Base-by-base conservation (phyloP, 1,140 invertebrate species). In the Bicyclus anynana region DNA sequence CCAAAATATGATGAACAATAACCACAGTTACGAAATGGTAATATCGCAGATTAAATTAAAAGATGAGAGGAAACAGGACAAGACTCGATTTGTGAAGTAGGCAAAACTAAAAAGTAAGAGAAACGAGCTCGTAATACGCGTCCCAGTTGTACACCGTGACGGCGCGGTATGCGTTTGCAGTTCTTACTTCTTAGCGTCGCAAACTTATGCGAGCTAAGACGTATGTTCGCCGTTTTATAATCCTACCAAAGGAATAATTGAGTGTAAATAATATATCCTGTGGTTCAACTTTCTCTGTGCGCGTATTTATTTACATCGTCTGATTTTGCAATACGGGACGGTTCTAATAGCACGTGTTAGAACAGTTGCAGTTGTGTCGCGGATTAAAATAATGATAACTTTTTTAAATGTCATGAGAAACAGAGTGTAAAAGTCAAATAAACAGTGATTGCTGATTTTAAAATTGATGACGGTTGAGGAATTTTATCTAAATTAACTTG, bases 131-230 rank as follows among this genome's bases (percentile, higher is more conserved):
- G 40, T 18, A 44, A 12, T 46, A 63, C 49, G 52, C 62, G 74
- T 60, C 74, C 76, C 57, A 74, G 69, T 74, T 80, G 71, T 68
- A 67, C 52, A 37, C 62, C 68, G 71, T 76, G 76, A 77, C 80
- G 75, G 57, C 57, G 54, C 51, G 56, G 26, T 46, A 2, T 2
- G 23, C 23, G 23, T 23, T 2, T 7, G 23, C 23, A 2, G 50
- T 23, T 49, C 53, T n/a, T n/a, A 35, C 50, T 59, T 53, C 64
- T 73, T 73, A 74, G 72, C 65, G 68, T 42, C 61, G 60, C 62
- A 59, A 46, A 59, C 37, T 33, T 40, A 29, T 17, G 26, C 40
- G n/a, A 44, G 40, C 12, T 44, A 44, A 44, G 40, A 44, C 40
- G 51, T 20, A 35, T 38, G 40, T 6, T 48, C 14, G 18, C 14